phyloP scores from a whole-genome alignment of 2,888 invertebrate genomes.

The Tinea semifulvella region DNA sequence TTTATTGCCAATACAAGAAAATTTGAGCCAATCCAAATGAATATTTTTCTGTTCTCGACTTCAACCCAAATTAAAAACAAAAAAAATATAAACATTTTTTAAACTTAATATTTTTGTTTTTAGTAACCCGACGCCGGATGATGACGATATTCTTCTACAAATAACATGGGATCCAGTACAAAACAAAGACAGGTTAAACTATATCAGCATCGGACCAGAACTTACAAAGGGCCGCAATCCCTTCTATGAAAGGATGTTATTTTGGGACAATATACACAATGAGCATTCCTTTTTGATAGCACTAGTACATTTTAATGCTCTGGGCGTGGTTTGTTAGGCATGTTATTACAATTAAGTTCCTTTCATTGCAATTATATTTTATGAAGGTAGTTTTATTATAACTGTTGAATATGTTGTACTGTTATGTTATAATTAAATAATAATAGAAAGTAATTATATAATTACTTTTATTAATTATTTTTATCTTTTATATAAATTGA shows the following conservation, averaged over 20 bases:
- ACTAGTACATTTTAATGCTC: constrained; percentile 42
- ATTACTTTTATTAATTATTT: too few species aligned
- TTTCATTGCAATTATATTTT: neutral
- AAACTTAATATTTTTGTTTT: constrained; percentile 22
- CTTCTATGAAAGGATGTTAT: constrained; percentile 48
- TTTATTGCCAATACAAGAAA: too few species aligned
- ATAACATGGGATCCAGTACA: constrained; percentile 54
- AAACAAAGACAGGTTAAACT: constrained; percentile 41
- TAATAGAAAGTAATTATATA: too few species aligned
- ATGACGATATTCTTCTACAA: constrained; percentile 42
- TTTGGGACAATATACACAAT: constrained; percentile 51
- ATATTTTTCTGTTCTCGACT: too few species aligned
- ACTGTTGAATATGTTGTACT: too few species aligned
- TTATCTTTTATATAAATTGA: too few species aligned
- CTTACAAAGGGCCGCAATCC: constrained; percentile 53
- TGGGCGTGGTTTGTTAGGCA: constrained; percentile 36
- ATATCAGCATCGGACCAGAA: constrained; percentile 47
- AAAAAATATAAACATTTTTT: too few species aligned
- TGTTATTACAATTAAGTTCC: neutral
- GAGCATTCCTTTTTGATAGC: constrained; percentile 40
- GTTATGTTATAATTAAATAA: too few species aligned
- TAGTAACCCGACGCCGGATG: constrained; percentile 54
- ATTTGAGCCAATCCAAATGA: too few species aligned
- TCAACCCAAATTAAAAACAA: too few species aligned
- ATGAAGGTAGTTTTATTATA: too few species aligned